Percentiles rank a stretch among this genome's conserved stretches.
Evolutionary conservation across 2,888 invertebrate genomes (phyloP).

Genomic region (Linnaemya vulpina): DNA sequence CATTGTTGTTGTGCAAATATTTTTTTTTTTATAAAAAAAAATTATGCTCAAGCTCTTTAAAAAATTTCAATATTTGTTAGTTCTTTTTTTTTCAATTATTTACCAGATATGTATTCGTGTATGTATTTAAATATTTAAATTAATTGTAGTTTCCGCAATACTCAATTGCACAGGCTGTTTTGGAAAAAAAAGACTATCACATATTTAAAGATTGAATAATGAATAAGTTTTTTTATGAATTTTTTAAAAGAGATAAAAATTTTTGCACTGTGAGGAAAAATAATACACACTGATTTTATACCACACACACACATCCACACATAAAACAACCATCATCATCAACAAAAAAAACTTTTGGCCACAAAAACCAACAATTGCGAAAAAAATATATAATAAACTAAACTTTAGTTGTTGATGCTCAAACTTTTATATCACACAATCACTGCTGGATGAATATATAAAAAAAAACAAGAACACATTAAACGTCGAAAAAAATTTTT

Average conservation of each 20-base stretch:
- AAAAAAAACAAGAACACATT: neutral
- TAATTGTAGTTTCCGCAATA: conserved; percentile 52
- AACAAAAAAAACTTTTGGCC: neutral
- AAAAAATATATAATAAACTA: conserved; percentile 18
- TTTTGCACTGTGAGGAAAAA: neutral
- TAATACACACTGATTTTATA: neutral
- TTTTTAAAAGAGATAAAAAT: neutral
- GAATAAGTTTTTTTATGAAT: neutral
- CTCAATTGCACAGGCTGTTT: neutral
- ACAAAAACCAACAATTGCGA: conserved; percentile 7
- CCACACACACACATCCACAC: neutral
- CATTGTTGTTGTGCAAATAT: conserved; percentile 1
- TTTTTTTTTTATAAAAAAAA: neutral
- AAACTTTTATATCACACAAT: conserved; percentile 41
- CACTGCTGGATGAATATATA: conserved; percentile 3
- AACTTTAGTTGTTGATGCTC: conserved; percentile 27
- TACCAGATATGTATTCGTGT: no score
- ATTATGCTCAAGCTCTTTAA: conserved; percentile 41
- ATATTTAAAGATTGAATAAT: neutral
- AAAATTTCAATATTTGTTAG: conserved; percentile 39
- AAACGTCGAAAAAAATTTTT: neutral
- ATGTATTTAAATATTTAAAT: neutral
- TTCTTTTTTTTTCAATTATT: conserved; percentile 30
- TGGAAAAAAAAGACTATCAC: neutral
- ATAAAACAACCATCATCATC: no score